phyloP scores from a whole-genome alignment of 2,113 vertebrate genomes.

The Platysternon megacephalum region DNA sequence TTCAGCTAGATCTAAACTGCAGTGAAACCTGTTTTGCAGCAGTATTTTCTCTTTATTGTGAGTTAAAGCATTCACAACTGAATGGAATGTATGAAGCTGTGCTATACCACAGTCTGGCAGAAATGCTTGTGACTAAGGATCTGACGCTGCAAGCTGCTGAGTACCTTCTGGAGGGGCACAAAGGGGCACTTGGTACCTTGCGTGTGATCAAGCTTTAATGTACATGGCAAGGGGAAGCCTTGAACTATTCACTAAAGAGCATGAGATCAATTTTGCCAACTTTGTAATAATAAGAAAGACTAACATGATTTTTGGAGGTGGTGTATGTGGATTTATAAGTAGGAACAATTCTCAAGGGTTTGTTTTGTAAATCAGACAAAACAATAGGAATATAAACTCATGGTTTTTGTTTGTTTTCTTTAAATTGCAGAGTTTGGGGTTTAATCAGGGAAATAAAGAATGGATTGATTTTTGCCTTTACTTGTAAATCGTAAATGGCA shows the following conservation, averaged over 20 bases:
- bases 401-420: not conserved
- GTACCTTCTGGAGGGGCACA: not conserved
- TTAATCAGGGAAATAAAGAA: conserved; percentile 67
- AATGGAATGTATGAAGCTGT: not conserved
- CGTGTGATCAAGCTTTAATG: not conserved
- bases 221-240: not conserved
- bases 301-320: conserved; percentile 15
- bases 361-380: conserved; percentile 50
- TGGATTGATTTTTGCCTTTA: conserved; percentile 44
- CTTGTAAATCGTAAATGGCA: conserved; percentile 72
- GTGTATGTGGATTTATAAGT: conserved; percentile 5
- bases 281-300: conserved; percentile 5
- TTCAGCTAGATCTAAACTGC: not conserved
- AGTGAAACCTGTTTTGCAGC: not conserved
- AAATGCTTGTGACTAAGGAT: not conserved
- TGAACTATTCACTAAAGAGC: not conserved
- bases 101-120: not conserved
- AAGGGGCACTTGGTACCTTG: not conserved
- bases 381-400: not conserved
- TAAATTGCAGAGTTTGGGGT: conserved; percentile 64
- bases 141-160: not conserved
- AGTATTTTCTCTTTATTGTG: not conserved
- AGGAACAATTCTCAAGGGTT: conserved; percentile 14
- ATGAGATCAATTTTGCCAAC: not conserved
- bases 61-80: not conserved